A percentile compares a stretch with the other conserved stretches of the same genome.
phyloP scores from a whole-genome alignment of 2,113 vertebrate genomes.

The Prunella himalayana region DNA sequence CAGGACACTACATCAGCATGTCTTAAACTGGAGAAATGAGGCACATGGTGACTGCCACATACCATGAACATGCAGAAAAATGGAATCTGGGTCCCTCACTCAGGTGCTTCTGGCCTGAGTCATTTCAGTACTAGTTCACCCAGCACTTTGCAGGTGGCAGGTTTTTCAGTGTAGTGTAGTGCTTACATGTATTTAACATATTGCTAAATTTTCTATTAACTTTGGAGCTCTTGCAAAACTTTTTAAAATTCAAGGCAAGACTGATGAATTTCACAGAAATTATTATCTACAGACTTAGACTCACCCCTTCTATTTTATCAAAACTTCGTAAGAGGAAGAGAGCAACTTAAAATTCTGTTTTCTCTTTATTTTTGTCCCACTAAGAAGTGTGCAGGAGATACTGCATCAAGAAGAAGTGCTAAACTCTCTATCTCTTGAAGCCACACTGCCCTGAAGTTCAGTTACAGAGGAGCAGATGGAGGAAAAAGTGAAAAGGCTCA shows the following conservation, averaged over 20 bases:
- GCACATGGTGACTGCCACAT: rapidly evolving
- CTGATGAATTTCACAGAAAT: neutral
- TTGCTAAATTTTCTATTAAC: neutral
- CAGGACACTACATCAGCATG: rapidly evolving
- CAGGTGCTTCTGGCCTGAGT: neutral
- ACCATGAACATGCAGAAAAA: rapidly evolving
- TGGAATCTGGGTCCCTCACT: neutral
- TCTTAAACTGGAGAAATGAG: neutral
- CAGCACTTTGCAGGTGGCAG: neutral
- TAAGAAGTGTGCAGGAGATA: neutral
- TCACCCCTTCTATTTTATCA: neutral
- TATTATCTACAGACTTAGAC: neutral
- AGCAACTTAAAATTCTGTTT: neutral
- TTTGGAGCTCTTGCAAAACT: neutral
- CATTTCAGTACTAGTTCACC: neutral
- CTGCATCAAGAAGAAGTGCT: neutral
- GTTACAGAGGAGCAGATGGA: neutral
- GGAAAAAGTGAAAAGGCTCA: neutral
- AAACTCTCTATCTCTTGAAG: neutral
- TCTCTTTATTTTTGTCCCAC: neutral
- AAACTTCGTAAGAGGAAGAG: neutral
- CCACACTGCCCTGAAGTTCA: neutral
- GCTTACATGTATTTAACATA: neutral
- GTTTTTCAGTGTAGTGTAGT: neutral
- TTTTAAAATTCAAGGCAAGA: neutral